A percentile compares a stretch with the other conserved stretches of the same genome.
Evolutionary conservation across 2,113 vertebrate genomes (phyloP).

Genomic region (Pteronura brasiliensis): DNA sequence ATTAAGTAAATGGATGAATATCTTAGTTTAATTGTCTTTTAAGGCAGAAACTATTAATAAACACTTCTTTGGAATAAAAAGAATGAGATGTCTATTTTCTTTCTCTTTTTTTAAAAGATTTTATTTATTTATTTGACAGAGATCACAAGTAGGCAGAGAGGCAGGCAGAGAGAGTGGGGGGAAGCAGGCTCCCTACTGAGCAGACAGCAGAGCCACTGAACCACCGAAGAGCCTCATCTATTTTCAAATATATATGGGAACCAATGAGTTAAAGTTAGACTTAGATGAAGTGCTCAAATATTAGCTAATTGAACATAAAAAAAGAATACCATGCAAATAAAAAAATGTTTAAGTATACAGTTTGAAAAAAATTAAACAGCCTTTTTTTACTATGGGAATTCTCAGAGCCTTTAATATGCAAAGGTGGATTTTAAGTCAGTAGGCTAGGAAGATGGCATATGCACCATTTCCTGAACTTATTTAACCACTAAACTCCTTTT

Average conservation of each 20-base stretch:
- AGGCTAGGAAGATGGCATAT: not conserved
- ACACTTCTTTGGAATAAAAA: not conserved
- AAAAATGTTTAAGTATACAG: too few relatives aligned
- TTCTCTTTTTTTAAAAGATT: too few relatives aligned
- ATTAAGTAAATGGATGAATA: not conserved
- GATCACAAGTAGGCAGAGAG: too few relatives aligned
- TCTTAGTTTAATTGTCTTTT: not conserved
- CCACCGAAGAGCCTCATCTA: too few relatives aligned
- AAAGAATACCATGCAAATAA: too few relatives aligned
- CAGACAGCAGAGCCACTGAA: too few relatives aligned
- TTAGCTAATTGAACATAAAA: too few relatives aligned
- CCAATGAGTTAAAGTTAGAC: not conserved
- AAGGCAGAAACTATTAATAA: not conserved
- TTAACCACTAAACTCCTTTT: not conserved
- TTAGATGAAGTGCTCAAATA: too few relatives aligned
- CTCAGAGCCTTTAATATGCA: not conserved
- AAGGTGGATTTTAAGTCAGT: not conserved
- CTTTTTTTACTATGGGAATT: not conserved
- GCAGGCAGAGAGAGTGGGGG: too few relatives aligned
- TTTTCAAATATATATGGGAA: slow-evolving; percentile 4
- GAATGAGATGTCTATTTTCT: not conserved
- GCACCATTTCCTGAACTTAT: not conserved
- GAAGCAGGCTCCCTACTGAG: too few relatives aligned
- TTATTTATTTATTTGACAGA: too few relatives aligned
- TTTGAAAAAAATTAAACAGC: not conserved